phyloP scores from a whole-genome alignment of 2,888 invertebrate species.

The Chrysolina oricalcia region DNA sequence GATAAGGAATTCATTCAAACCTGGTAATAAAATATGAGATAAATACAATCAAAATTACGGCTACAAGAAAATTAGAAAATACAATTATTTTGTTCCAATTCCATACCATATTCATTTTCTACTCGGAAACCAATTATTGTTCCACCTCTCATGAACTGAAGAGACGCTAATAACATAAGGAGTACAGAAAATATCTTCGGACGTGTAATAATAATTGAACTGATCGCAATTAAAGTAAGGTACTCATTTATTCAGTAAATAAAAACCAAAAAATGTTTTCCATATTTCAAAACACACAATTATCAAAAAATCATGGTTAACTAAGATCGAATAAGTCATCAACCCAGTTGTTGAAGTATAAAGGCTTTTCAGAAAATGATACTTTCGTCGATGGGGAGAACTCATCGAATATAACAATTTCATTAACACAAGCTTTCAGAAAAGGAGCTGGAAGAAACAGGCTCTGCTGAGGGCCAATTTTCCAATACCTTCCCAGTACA shows the following conservation, averaged over 20 bases:
- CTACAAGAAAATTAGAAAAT: too few relatives aligned
- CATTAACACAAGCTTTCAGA: slow-evolving; percentile 73
- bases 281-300: not conserved
- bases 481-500: slow-evolving; percentile 90
- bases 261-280: not conserved
- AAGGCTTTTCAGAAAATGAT: slow-evolving; percentile 57
- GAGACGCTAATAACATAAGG: slow-evolving; percentile 71
- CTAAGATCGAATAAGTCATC: slow-evolving; percentile 1
- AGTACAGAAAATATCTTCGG: slow-evolving; percentile 72
- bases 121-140: slow-evolving; percentile 91
- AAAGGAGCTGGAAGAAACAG: slow-evolving; percentile 86
- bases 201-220: too few relatives aligned
- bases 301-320: not conserved
- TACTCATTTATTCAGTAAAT: too few relatives aligned
- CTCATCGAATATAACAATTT: slow-evolving; percentile 65
- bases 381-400: slow-evolving; percentile 54
- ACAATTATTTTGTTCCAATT: too few relatives aligned
- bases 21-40: too few relatives aligned
- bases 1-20: too few relatives aligned
- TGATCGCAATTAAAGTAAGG: too few relatives aligned
- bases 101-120: slow-evolving; percentile 79
- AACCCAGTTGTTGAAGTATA: slow-evolving; percentile 48
- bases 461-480: slow-evolving; percentile 85
- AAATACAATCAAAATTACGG: too few relatives aligned
- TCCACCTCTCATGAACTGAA: slow-evolving; percentile 83